These are phyloP conservation scores for Sceloporus tristichus DNA, from an alignment of 2,113 vertebrate genomes.

Conservation along the genomic window DNA sequence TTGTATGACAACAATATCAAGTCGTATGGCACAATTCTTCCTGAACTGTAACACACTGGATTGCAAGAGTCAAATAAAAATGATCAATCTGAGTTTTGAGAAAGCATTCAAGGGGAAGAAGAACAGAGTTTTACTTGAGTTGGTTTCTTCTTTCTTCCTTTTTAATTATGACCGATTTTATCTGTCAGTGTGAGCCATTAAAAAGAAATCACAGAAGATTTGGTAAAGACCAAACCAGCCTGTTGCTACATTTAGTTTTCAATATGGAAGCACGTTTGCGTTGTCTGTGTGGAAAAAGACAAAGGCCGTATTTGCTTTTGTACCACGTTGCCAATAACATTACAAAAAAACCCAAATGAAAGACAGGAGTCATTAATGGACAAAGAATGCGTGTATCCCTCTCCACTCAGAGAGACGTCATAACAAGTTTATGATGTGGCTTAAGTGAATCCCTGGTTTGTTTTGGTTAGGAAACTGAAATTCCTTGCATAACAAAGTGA, in stretches of 20 bases:
- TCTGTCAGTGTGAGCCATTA: background rate
- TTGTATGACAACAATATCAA: background rate
- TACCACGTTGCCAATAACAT: slow-evolving; percentile 19
- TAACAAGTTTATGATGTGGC: slow-evolving; percentile 59
- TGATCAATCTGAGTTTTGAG: background rate
- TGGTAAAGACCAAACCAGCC: slow-evolving; percentile 10
- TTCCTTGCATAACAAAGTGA: slow-evolving; percentile 64
- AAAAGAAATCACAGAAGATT: slow-evolving; percentile 14
- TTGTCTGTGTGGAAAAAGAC: background rate
- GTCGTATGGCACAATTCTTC: background rate
- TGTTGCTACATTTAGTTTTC: background rate
- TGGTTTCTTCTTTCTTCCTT: background rate
- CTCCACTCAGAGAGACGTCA: slow-evolving; percentile 43
- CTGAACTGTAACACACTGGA: background rate
- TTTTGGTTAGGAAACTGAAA: slow-evolving; percentile 61
- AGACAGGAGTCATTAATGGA: slow-evolving; percentile 36
- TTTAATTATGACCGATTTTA: background rate
- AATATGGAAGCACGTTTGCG: background rate
- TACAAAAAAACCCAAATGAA: background rate
- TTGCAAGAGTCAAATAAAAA: background rate
- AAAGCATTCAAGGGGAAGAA: background rate
- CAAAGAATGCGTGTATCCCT: background rate
- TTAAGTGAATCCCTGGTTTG: slow-evolving; percentile 60
- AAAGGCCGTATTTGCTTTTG: slow-evolving; percentile 17
- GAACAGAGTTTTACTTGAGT: background rate